Percentiles rank a stretch among this genome's conserved stretches.
Evolutionary conservation across 2,888 invertebrate genomes (phyloP).

Genomic region (Drosophila anomelani): DNA sequence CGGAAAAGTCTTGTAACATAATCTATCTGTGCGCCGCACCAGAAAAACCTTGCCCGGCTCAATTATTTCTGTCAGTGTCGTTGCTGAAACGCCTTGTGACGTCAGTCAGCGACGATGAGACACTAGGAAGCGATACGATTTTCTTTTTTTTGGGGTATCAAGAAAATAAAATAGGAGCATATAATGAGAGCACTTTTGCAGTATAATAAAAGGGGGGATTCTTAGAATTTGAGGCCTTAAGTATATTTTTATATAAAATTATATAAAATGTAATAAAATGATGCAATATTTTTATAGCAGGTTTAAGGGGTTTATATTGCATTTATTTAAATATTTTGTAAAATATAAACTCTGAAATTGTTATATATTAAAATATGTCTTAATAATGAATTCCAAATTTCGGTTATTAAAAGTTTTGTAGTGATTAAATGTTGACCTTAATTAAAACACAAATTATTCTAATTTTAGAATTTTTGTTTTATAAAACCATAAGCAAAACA

Average conservation of each 20-base stretch:
- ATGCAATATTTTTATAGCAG: too few species aligned
- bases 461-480: too few species aligned
- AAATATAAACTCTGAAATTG: too few species aligned
- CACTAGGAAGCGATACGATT: constrained; percentile 34
- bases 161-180: not conserved
- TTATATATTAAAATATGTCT: too few species aligned
- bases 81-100: constrained; percentile 27
- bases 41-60: constrained; percentile 26
- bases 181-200: not conserved
- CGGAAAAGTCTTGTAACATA: constrained; percentile 42
- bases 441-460: not conserved
- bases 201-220: not conserved
- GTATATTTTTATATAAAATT: too few species aligned
- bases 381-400: not conserved
- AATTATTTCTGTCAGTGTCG: constrained; percentile 28
- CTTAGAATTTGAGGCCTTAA: not conserved
- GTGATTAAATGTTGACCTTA: not conserved
- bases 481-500: too few species aligned
- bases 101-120: constrained; percentile 19
- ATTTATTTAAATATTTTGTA: too few species aligned
- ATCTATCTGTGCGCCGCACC: constrained; percentile 21
- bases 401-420: too few species aligned
- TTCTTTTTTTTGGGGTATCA: not conserved
- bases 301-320: too few species aligned
- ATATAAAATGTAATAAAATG: too few species aligned